Conservation (phyloP, 2,113 vertebrate genomes). For the Casuarius casuarius region DNA sequence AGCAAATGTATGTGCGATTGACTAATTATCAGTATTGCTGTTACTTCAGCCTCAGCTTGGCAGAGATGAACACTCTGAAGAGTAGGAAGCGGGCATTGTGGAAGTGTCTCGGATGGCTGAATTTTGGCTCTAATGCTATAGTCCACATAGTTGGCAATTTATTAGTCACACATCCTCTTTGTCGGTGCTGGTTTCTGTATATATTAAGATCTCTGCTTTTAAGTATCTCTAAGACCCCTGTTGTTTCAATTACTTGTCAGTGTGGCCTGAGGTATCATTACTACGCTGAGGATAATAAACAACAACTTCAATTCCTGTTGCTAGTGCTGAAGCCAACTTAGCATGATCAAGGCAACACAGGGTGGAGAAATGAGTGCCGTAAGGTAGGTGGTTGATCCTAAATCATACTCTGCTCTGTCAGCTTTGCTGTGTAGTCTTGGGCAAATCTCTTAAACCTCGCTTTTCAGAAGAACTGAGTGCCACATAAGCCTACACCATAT, state of each 20-base stretch:
- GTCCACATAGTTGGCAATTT: conserved; percentile 23
- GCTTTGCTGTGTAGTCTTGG: background rate
- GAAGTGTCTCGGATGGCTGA: conserved; percentile 13
- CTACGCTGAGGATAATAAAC: conserved; percentile 41
- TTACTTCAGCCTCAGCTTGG: conserved; percentile 1
- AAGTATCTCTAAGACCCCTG: conserved; percentile 40
- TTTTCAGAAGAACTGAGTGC: background rate
- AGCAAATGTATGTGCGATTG: conserved; percentile 8
- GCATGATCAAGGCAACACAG: conserved; percentile 31
- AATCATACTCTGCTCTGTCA: background rate
- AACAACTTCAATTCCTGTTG: conserved; percentile 37
- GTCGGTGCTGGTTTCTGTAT: background rate
- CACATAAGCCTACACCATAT: background rate
- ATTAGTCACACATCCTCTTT: conserved; percentile 53
- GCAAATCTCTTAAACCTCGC: background rate
- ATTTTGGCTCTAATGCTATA: background rate
- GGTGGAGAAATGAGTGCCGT: background rate
- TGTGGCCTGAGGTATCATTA: conserved; percentile 61
- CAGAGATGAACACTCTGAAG: background rate
- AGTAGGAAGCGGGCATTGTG: background rate
- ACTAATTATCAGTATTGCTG: background rate
- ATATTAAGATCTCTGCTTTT: conserved; percentile 51
- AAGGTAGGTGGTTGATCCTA: background rate
- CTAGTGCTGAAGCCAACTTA: conserved; percentile 43
- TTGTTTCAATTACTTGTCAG: conserved; percentile 66